phyloP scores from a whole-genome alignment of 2,888 invertebrate genomes.

The Notodonta ziczac region DNA sequence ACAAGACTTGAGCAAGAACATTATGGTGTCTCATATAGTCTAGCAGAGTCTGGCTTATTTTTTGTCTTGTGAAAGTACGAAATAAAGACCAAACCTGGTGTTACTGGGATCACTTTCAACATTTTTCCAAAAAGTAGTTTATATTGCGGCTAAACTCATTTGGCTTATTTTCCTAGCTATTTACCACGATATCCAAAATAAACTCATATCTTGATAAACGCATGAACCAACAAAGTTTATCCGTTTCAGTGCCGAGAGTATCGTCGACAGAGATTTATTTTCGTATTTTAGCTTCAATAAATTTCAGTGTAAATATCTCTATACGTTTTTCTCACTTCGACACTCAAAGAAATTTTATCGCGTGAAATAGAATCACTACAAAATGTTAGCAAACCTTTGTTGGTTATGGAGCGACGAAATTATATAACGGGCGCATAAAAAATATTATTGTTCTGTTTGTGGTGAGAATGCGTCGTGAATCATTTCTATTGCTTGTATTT shows the following conservation, averaged over 20 bases:
- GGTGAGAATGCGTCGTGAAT: conserved; percentile 28
- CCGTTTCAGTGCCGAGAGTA: background rate
- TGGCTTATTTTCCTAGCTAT: too few relatives aligned
- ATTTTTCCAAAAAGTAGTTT: too few relatives aligned
- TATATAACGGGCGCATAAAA: conserved; percentile 33
- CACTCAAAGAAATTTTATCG: conserved; percentile 21
- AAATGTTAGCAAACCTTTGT: conserved; percentile 30
- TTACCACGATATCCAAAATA: too few relatives aligned
- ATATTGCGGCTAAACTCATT: too few relatives aligned
- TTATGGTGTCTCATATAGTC: too few relatives aligned
- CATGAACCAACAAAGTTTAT: background rate
- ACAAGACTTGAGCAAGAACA: too few relatives aligned
- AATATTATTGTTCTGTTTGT: conserved; percentile 33
- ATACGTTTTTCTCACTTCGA: conserved; percentile 10
- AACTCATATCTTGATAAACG: too few relatives aligned
- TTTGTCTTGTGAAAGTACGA: too few relatives aligned
- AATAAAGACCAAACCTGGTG: too few relatives aligned
- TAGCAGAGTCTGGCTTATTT: too few relatives aligned
- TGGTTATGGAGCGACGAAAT: conserved; percentile 27
- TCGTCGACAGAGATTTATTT: background rate
- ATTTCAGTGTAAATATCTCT: conserved; percentile 5
- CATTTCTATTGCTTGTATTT: conserved; percentile 34
- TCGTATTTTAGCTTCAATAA: background rate
- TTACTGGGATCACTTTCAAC: too few relatives aligned
- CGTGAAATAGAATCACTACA: conserved; percentile 29